Percentiles rank a stretch among this genome's conserved stretches.
Evolutionary conservation across 2,888 invertebrate species (phyloP).

Genomic region (Azorinus chamasolen): DNA sequence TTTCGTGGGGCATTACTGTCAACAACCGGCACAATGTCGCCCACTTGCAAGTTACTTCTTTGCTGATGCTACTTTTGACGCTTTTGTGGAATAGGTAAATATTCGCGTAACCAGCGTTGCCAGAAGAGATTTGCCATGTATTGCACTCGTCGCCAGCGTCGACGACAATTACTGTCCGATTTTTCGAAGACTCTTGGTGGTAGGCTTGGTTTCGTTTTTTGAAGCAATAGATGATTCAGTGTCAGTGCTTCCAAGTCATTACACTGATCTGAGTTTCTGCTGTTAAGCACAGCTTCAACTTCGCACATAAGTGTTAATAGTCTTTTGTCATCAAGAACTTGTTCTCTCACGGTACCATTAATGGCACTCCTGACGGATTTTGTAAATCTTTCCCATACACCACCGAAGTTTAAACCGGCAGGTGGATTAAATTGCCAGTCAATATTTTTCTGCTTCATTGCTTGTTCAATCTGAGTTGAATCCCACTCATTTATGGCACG

Average conservation of each 20-base stretch:
- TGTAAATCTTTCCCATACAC: constrained; percentile 37
- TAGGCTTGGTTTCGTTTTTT: constrained; percentile 16
- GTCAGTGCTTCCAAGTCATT: constrained; percentile 52
- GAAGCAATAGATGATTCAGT: constrained; percentile 36
- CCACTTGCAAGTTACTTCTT: constrained; percentile 17
- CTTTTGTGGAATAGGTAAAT: constrained; percentile 33
- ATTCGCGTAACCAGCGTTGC: constrained; percentile 48
- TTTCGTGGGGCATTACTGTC: constrained; percentile 31
- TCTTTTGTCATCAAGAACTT: constrained; percentile 48
- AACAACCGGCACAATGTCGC: constrained; percentile 35
- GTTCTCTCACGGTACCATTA: constrained; percentile 30
- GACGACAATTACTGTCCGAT: constrained; percentile 32
- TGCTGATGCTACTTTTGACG: constrained; percentile 34
- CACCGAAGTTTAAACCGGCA: constrained; percentile 37
- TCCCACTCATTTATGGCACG: not conserved
- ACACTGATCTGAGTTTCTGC: constrained; percentile 36
- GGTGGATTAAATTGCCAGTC: constrained; percentile 59
- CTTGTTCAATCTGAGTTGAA: not conserved
- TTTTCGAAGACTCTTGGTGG: constrained; percentile 45
- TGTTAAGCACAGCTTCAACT: constrained; percentile 52
- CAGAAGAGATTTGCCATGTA: constrained; percentile 49
- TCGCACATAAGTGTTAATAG: constrained; percentile 22
- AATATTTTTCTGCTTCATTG: constrained; percentile 29
- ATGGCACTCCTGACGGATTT: constrained; percentile 20
- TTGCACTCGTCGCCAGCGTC: constrained; percentile 50